phyloP scores from a whole-genome alignment of 2,888 invertebrate species.

The Nipponacmea schrenckii region DNA sequence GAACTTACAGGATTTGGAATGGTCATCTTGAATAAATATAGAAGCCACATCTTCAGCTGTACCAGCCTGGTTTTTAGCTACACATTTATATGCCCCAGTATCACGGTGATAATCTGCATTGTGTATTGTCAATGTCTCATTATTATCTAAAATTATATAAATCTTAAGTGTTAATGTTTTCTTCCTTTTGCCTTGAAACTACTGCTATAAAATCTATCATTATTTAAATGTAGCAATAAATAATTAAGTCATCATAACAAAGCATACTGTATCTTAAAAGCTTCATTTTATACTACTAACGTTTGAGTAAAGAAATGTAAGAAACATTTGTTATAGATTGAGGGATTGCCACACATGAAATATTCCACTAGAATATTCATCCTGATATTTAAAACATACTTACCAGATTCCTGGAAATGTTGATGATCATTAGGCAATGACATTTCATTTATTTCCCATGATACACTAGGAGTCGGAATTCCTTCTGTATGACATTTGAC shows the following conservation, averaged over 20 bases:
- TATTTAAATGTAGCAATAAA: too few species aligned
- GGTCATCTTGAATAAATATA: constrained; percentile 76
- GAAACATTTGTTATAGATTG: too few species aligned
- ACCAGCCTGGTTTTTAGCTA: constrained; percentile 76
- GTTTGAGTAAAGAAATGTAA: too few species aligned
- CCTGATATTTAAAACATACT: constrained; percentile 18
- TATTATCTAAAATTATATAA: constrained; percentile 46
- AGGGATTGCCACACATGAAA: too few species aligned
- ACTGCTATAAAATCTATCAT: too few species aligned
- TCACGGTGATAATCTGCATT: constrained; percentile 77
- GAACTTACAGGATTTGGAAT: constrained; percentile 18
- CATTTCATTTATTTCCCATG: constrained; percentile 78
- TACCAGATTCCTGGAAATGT: constrained; percentile 46
- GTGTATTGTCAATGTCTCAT: constrained; percentile 75
- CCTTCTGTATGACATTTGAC: constrained; percentile 81
- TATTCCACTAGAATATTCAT: too few species aligned
- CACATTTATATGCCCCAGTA: constrained; percentile 83
- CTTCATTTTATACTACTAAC: too few species aligned
- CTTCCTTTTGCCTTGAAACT: too few species aligned
- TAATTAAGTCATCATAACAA: too few species aligned
- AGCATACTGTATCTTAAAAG: too few species aligned
- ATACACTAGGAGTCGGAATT: constrained; percentile 77
- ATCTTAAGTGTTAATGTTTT: too few species aligned
- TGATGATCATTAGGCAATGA: constrained; percentile 40
- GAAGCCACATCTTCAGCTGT: constrained; percentile 79